These are phyloP conservation scores for Hipparchia semele DNA, from an alignment of 2,888 invertebrate species.

Conservation along the genomic window DNA sequence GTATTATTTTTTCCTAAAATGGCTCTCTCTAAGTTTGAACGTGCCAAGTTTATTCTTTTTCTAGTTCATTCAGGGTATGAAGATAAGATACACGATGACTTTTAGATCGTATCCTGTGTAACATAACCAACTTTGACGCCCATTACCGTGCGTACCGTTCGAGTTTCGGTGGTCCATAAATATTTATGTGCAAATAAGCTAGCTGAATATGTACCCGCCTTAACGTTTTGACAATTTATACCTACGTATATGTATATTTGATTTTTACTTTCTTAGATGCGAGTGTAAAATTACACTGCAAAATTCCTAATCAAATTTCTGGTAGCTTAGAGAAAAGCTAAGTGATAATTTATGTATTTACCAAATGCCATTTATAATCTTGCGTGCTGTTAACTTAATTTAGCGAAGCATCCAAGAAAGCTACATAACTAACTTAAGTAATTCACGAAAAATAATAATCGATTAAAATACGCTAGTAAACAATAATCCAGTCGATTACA, in stretches of 20 bases:
- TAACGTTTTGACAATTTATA: constrained; percentile 30
- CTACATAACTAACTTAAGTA: too few relatives aligned
- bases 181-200: constrained; percentile 51
- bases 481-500: too few relatives aligned
- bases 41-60: constrained; percentile 30
- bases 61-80: constrained; percentile 19
- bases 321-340: too few relatives aligned
- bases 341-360: too few relatives aligned
- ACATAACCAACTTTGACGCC: constrained; percentile 53
- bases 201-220: constrained; percentile 24
- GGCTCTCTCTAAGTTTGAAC: constrained; percentile 24
- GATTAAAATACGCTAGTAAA: too few relatives aligned
- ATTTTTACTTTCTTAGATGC: constrained; percentile 16
- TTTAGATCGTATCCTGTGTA: constrained; percentile 50
- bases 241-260: not conserved
- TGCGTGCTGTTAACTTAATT: too few relatives aligned
- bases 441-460: too few relatives aligned
- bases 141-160: constrained; percentile 49
- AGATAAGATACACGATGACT: constrained; percentile 30
- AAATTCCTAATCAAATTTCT: too few relatives aligned
- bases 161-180: constrained; percentile 53
- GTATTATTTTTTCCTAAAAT: too few relatives aligned
- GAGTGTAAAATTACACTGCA: constrained; percentile 8
- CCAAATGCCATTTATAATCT: too few relatives aligned
- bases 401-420: too few relatives aligned